These are phyloP conservation scores for Chrysemys picta DNA, from an alignment of 2,113 vertebrate species.

Conservation along the genomic window DNA sequence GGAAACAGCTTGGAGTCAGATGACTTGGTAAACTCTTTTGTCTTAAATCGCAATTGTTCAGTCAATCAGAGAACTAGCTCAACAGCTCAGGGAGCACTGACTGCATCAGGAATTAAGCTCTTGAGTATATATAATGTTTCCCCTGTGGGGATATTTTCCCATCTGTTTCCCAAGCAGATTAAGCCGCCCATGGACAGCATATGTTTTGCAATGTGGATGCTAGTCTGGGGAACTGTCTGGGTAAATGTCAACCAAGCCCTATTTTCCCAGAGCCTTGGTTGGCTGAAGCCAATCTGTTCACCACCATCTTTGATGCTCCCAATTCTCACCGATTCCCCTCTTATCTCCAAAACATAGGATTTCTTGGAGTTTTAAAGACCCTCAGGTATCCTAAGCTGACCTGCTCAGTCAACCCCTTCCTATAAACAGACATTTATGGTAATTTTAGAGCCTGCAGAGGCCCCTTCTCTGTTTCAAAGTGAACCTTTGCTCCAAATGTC, in stretches of 20 bases:
- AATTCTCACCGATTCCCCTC: slow-evolving; percentile 61
- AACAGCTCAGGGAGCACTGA: slow-evolving; percentile 18
- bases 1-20: not conserved
- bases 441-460: slow-evolving; percentile 66
- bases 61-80: not conserved
- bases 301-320: slow-evolving; percentile 42
- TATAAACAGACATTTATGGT: slow-evolving; percentile 73
- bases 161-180: slow-evolving; percentile 47
- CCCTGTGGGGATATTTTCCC: not conserved
- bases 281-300: not conserved
- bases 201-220: not conserved
- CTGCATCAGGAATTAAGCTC: not conserved
- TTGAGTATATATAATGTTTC: not conserved
- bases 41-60: slow-evolving; percentile 9
- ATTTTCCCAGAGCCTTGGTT: slow-evolving; percentile 42
- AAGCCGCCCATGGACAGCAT: not conserved
- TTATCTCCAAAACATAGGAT: slow-evolving; percentile 63
- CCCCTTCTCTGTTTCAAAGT: slow-evolving; percentile 45
- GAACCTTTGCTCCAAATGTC: slow-evolving; percentile 48
- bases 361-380: slow-evolving; percentile 68
- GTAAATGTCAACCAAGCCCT: not conserved
- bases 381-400: slow-evolving; percentile 53
- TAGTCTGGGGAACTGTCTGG: slow-evolving; percentile 8
- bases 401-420: slow-evolving; percentile 67
- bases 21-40: slow-evolving; percentile 11